Percentiles rank a stretch among this genome's conserved stretches.
Evolutionary conservation across 2,797 vertebrate genomes (phyloP).

Genomic region (Chelon labrosus): DNA sequence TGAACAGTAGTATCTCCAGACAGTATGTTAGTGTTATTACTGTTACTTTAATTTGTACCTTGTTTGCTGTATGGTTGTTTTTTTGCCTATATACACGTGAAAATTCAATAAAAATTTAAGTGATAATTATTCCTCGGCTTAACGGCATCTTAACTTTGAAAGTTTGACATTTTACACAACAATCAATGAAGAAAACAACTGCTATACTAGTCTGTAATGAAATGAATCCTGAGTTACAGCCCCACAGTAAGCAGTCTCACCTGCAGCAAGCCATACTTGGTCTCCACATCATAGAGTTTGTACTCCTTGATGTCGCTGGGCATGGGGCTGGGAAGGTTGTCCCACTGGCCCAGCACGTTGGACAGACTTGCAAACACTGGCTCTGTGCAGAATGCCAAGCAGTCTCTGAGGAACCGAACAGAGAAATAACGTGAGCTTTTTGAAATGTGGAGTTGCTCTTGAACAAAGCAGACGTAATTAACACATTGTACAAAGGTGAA

Average conservation of each 20-base stretch:
- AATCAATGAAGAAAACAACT: background rate
- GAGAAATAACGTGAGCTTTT: conserved; percentile 13
- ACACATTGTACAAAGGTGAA: background rate
- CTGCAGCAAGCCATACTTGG: conserved; percentile 97
- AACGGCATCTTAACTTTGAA: background rate
- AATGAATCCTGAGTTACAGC: background rate
- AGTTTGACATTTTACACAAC: background rate
- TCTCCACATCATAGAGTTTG: conserved; percentile 97
- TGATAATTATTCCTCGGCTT: too few species aligned
- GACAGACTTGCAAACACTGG: conserved; percentile 97
- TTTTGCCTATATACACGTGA: too few species aligned
- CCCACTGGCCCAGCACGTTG: conserved; percentile 96
- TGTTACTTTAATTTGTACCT: too few species aligned
- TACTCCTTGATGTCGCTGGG: conserved; percentile 96
- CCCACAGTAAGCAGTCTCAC: conserved; percentile 70
- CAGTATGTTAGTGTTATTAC: too few species aligned
- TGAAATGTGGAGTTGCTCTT: background rate
- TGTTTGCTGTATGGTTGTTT: too few species aligned
- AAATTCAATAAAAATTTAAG: too few species aligned
- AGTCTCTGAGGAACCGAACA: conserved; percentile 87
- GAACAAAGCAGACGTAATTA: background rate
- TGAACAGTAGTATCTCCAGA: too few species aligned
- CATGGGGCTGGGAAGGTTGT: conserved; percentile 94
- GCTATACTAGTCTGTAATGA: background rate
- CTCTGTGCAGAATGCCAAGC: conserved; percentile 98